phyloP scores from a whole-genome alignment of 2,888 invertebrate species.

The Ceratothoa steindachneri region DNA sequence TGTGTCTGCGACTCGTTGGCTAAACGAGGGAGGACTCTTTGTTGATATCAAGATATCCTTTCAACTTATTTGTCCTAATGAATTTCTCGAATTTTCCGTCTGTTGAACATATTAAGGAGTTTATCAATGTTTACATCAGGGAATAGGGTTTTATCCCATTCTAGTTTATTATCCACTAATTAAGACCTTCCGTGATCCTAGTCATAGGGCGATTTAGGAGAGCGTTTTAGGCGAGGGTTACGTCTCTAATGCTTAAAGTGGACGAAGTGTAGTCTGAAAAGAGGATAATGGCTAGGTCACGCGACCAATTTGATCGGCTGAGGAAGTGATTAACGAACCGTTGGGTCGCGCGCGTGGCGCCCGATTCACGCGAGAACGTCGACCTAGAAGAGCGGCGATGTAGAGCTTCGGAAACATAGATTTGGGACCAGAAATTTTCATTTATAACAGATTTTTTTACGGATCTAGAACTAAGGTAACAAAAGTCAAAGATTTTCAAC shows the following conservation, averaged over 20 bases:
- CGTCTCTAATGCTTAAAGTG: neutral
- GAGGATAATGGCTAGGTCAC: conserved; percentile 6
- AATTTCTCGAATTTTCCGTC: conserved; percentile 10
- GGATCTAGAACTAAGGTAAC: too few species aligned
- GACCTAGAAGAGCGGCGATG: too few species aligned
- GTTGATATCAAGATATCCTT: conserved; percentile 11
- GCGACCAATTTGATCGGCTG: neutral
- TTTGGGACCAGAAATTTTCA: too few species aligned
- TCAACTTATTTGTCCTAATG: conserved; percentile 6
- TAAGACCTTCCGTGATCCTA: neutral
- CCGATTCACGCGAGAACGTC: too few species aligned
- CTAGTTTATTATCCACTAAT: neutral
- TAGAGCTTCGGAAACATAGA: too few species aligned
- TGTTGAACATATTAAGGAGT: conserved; percentile 12
- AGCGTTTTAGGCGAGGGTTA: neutral
- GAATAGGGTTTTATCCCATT: neutral
- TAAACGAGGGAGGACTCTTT: conserved; percentile 2
- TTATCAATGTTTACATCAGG: conserved; percentile 7
- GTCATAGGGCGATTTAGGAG: neutral
- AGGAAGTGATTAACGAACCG: conserved; percentile 1
- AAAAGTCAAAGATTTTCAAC: too few species aligned
- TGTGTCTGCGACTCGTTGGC: conserved; percentile 1
- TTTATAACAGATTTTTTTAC: too few species aligned
- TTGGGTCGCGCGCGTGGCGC: neutral
- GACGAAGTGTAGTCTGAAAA: neutral